Conservation (phyloP, 2,888 invertebrate species). For the Mimumesa dahlbomi region DNA sequence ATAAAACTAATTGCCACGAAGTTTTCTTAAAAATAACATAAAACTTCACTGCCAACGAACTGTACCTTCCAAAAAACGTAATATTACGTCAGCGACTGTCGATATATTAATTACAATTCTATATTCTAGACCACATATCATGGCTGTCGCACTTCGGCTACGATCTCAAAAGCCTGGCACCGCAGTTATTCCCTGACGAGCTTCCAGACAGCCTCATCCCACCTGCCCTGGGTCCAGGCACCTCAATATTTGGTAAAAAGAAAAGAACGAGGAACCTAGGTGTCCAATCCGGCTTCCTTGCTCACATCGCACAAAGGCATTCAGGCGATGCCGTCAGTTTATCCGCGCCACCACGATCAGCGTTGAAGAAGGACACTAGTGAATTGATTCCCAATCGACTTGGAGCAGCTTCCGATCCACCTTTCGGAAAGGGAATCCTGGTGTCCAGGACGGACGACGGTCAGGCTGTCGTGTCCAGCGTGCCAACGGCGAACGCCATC, state of each 20-base stretch:
- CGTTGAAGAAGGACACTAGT: constrained; percentile 89
- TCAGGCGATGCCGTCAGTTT: constrained; percentile 89
- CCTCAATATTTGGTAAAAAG: constrained; percentile 82
- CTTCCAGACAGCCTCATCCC: constrained; percentile 86
- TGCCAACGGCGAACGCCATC: constrained; percentile 94
- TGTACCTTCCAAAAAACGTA: too few species aligned
- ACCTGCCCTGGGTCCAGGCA: constrained; percentile 84
- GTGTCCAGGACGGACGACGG: constrained; percentile 90
- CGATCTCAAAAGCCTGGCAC: constrained; percentile 91
- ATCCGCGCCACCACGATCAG: constrained; percentile 90
- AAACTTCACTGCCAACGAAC: too few species aligned
- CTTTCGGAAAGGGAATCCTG: constrained; percentile 92
- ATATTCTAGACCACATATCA: constrained; percentile 87
- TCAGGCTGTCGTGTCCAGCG: constrained; percentile 91
- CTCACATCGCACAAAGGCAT: constrained; percentile 89
- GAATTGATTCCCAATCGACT: constrained; percentile 88
- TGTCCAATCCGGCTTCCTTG: constrained; percentile 91
- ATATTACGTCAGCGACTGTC: too few species aligned
- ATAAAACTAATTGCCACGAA: too few species aligned
- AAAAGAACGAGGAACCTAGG: constrained; percentile 84
- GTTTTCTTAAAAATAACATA: too few species aligned
- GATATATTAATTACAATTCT: background rate
- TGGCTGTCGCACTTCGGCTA: constrained; percentile 94
- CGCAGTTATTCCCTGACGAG: constrained; percentile 90
- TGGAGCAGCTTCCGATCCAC: constrained; percentile 92